A percentile compares a stretch with the other conserved stretches of the same genome.
phyloP scores from a whole-genome alignment of 2,113 vertebrate species.

The Cephalophus harveyi region DNA sequence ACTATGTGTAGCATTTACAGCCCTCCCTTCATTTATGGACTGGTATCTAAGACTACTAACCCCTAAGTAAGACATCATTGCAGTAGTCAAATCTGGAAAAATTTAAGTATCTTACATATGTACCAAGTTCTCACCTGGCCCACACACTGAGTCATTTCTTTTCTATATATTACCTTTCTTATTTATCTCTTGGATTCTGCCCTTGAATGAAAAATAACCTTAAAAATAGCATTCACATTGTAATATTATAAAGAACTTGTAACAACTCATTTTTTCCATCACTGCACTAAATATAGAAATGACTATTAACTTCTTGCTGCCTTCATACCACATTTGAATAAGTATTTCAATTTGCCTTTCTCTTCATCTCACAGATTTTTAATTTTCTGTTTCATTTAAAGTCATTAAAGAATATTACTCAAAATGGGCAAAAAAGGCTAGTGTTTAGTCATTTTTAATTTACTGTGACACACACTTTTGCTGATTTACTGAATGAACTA shows the following conservation, averaged over 20 bases:
- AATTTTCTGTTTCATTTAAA: conserved; percentile 78
- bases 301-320: conserved; percentile 52
- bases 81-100: not conserved
- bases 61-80: not conserved
- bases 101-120: not conserved
- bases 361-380: conserved; percentile 74
- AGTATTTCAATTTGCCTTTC: conserved; percentile 67
- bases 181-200: conserved; percentile 17
- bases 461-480: conserved; percentile 58
- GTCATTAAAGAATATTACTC: conserved; percentile 69
- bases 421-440: conserved; percentile 53
- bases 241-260: conserved; percentile 35
- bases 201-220: conserved; percentile 23
- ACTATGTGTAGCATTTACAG: not conserved
- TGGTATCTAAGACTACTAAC: not conserved
- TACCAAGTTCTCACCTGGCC: not conserved
- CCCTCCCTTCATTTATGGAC: not conserved
- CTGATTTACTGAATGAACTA: conserved; percentile 57
- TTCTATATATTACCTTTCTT: conserved; percentile 39
- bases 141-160: conserved; percentile 33
- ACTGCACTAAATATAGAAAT: conserved; percentile 45
- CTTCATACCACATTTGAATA: conserved; percentile 60
- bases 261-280: conserved; percentile 53
- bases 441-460: conserved; percentile 72
- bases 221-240: conserved; percentile 28